These are phyloP conservation scores for Globia sparganii DNA, from an alignment of 2,888 invertebrate species.

Conservation along the genomic window DNA sequence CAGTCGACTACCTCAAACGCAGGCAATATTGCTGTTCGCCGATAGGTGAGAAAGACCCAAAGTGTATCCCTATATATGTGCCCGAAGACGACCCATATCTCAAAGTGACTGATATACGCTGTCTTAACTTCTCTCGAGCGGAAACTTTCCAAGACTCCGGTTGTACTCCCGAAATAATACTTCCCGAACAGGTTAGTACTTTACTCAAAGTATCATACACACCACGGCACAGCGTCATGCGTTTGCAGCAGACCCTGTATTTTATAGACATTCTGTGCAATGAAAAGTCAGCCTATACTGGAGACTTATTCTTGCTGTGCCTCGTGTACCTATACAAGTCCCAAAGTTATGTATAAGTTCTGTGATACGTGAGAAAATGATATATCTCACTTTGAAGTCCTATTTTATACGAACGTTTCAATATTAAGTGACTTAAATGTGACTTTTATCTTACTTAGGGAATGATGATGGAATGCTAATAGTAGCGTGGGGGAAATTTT, in stretches of 20 bases:
- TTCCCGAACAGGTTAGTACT: constrained; percentile 79
- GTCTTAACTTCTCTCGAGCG: constrained; percentile 83
- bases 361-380: constrained; percentile 69
- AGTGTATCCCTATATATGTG: constrained; percentile 80
- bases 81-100: constrained; percentile 83
- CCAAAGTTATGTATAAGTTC: constrained; percentile 54
- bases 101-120: constrained; percentile 81
- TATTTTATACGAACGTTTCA: constrained; percentile 65
- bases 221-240: not conserved
- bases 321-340: constrained; percentile 17
- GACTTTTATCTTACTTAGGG: constrained; percentile 62
- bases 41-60: constrained; percentile 72
- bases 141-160: constrained; percentile 83
- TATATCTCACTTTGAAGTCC: constrained; percentile 61
- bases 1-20: constrained; percentile 78
- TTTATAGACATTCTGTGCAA: not conserved
- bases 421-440: constrained; percentile 70
- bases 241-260: not conserved
- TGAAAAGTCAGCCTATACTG: not conserved
- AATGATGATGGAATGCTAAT: constrained; percentile 67
- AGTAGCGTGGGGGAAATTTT: constrained; percentile 26
- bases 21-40: constrained; percentile 77
- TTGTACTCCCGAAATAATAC: constrained; percentile 76
- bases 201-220: constrained; percentile 32
- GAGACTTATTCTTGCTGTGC: not conserved